Base-by-base conservation (phyloP, 2,113 vertebrate species). In the Illadopsis cleaveri region DNA sequence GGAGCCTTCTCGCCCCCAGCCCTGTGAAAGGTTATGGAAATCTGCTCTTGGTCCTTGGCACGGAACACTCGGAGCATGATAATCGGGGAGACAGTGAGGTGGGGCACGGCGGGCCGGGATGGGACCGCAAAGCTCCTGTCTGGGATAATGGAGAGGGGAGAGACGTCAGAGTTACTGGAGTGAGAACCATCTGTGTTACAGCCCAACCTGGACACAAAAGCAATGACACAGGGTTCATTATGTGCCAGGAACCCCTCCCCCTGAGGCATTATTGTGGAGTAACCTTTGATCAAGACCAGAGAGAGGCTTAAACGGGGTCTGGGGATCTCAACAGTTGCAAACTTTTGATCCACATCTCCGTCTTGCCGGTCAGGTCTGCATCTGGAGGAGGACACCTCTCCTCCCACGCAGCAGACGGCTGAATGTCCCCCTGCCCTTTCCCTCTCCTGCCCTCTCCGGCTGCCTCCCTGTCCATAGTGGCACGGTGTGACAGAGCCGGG, bases 221-320 rank as follows among this genome's bases (percentile, higher is more conserved):
- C 90, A 81, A 44, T 45, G 94, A 95, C 94, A 96, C 87, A 96
- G 90, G 88, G 84, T 37, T 89, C 92, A 94, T 97, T 97, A 93
- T 96, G 94, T 95, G 92, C 82, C 44, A 51, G 93, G 82, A 92
- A 78, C 71, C 82, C 93, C 93, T 91, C 86, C 94, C 85, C 95
- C 92, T 5, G 44, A 54, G 85, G 88, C 88, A 94, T 96, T 97
- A 96, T 96, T 90, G 71, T 35, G 48, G 92, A 70, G 71, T 78
- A 95, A 92, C 94, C 96, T 97, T 96, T 97, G 96, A 96, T 97
- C 96, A 96, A 75, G 92, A 97, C 76, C 96, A 94, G 88, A 95
- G 93, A 95, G 81, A 89, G 76, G 92, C 92, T 96, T 96, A 96
- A 94, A 94, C 38, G 44, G 89, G 85, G 93, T 78, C 90, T 73